Percentiles rank a stretch among this genome's conserved stretches.
Conservation (phyloP, 2,888 invertebrate species). For the Ceriagrion tenellum region DNA sequence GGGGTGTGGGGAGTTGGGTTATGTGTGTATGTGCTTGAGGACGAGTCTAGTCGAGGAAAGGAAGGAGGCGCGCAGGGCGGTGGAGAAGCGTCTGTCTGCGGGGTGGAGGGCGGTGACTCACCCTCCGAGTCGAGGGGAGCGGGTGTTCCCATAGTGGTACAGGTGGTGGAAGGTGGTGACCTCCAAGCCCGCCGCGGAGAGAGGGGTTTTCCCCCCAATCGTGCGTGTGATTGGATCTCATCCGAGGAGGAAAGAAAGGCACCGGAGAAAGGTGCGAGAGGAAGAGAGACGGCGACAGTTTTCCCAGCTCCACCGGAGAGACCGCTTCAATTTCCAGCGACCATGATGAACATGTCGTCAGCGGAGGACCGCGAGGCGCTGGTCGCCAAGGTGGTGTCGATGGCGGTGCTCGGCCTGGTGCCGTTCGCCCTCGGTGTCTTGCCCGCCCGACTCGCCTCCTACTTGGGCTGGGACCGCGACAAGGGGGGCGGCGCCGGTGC, state of each 20-base stretch:
- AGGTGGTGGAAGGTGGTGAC: too few relatives aligned
- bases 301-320: too few relatives aligned
- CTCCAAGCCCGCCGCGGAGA: too few relatives aligned
- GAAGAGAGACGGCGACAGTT: too few relatives aligned
- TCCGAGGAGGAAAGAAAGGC: too few relatives aligned
- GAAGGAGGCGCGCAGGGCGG: background rate
- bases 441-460: conserved; percentile 85
- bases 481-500: background rate
- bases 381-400: conserved; percentile 88
- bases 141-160: background rate
- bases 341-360: background rate
- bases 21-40: too few relatives aligned
- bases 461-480: conserved; percentile 81
- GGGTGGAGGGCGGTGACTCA: background rate
- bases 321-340: background rate
- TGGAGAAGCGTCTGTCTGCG: background rate
- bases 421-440: conserved; percentile 88
- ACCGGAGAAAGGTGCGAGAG: too few relatives aligned
- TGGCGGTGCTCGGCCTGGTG: conserved; percentile 87
- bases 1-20: too few relatives aligned
- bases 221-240: background rate
- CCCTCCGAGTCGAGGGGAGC: background rate
- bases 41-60: too few relatives aligned
- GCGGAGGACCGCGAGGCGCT: conserved; percentile 78
- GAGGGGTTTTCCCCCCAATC: background rate